Percentiles rank a stretch among this genome's conserved stretches.
phyloP scores from a whole-genome alignment of 2,113 vertebrate species.

The Takifugu flavidus region DNA sequence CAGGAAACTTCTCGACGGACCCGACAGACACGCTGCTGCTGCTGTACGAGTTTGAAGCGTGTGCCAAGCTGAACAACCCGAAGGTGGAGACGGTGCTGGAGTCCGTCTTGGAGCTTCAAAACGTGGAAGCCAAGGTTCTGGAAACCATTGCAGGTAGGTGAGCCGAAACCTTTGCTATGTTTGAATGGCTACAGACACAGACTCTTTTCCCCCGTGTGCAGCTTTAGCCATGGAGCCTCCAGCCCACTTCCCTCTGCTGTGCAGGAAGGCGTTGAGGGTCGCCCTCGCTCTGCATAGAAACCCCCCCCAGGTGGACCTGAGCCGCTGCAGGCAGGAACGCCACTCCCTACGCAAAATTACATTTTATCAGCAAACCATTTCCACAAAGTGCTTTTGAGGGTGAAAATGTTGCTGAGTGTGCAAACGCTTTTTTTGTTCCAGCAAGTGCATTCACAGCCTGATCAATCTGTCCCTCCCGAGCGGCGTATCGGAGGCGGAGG shows the following conservation, averaged over 20 bases:
- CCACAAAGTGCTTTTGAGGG: not conserved
- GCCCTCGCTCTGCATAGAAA: conserved; percentile 80
- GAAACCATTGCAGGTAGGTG: conserved; percentile 85
- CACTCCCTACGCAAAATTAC: not conserved
- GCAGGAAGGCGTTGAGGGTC: conserved; percentile 83
- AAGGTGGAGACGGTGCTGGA: conserved; percentile 79
- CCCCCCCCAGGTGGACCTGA: conserved; percentile 69
- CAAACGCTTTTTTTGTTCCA: conserved; percentile 55
- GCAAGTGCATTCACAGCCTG: conserved; percentile 85
- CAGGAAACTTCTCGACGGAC: conserved; percentile 79
- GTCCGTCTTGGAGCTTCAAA: conserved; percentile 80
- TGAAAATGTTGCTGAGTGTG: conserved; percentile 10
- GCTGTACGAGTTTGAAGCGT: conserved; percentile 90
- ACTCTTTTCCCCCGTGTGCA: conserved; percentile 45
- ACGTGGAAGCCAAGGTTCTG: conserved; percentile 79
- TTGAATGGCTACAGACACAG: not conserved
- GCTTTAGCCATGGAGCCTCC: conserved; percentile 88
- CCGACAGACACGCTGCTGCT: conserved; percentile 82
- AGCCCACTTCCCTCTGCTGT: conserved; percentile 80
- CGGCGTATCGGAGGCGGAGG: conserved; percentile 72
- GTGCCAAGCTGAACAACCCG: conserved; percentile 85
- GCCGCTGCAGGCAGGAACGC: conserved; percentile 77
- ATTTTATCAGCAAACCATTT: not conserved
- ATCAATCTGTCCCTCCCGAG: conserved; percentile 83
- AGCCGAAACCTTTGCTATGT: not conserved